Evolutionary conservation across 2,113 vertebrate species (phyloP).

Genomic region (Lycaon pictus): DNA sequence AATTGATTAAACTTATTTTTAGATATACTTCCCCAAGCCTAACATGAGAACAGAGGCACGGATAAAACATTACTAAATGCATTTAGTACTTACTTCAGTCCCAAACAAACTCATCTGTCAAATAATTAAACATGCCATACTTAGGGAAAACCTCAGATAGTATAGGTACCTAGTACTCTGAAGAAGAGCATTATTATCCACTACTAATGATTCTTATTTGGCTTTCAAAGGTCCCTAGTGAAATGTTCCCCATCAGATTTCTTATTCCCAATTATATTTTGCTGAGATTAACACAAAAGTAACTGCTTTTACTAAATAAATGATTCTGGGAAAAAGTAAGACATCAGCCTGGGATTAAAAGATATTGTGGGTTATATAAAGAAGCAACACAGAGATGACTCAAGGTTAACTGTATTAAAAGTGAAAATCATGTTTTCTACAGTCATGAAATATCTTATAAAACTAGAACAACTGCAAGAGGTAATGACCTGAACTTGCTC

Average conservation of each 20-base stretch:
- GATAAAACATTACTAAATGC: neutral
- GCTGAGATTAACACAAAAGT: conserved; percentile 40
- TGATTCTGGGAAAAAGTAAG: neutral
- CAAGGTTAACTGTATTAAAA: neutral
- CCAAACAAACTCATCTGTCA: conserved; percentile 36
- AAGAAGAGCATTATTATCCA: neutral
- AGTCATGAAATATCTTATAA: neutral
- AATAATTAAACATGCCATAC: neutral
- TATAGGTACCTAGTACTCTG: neutral
- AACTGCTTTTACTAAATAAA: conserved; percentile 55
- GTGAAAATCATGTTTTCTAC: neutral
- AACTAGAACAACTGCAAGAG: neutral
- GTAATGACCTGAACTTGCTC: neutral
- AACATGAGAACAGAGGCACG: neutral
- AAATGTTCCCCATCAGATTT: neutral
- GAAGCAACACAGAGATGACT: neutral
- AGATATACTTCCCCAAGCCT: conserved; percentile 44
- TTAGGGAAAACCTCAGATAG: neutral
- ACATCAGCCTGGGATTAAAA: neutral
- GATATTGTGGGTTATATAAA: neutral
- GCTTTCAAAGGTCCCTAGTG: neutral
- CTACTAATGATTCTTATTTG: neutral
- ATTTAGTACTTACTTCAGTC: neutral
- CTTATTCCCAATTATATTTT: neutral
- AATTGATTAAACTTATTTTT: neutral